Conservation (phyloP, 2,888 invertebrate genomes). For the Calameuta idolon region DNA sequence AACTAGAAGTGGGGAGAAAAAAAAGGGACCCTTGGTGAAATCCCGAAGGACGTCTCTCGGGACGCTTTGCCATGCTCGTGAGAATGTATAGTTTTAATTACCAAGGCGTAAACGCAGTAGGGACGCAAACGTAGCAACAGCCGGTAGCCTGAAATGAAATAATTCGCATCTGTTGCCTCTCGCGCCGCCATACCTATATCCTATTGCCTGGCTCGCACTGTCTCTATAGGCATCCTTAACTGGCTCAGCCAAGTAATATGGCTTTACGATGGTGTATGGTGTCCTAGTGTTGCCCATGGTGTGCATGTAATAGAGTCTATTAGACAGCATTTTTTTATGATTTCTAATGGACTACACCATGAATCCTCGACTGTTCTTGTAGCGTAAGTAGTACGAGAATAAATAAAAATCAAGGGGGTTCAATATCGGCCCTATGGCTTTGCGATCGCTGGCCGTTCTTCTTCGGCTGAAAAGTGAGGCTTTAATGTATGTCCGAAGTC, state of each 20-base stretch:
- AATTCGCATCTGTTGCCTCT: conserved; percentile 14
- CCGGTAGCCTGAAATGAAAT: conserved; percentile 10
- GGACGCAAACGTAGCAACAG: background rate
- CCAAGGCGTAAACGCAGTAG: background rate
- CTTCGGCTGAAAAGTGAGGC: background rate
- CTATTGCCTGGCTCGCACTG: background rate
- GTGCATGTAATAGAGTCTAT: background rate
- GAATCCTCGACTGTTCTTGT: background rate
- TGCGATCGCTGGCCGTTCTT: background rate
- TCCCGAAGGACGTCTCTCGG: background rate
- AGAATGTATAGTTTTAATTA: conserved; percentile 9
- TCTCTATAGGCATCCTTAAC: background rate
- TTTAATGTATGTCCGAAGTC: background rate
- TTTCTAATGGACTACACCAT: background rate
- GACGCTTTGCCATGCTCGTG: background rate
- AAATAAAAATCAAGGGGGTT: background rate
- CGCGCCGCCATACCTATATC: background rate
- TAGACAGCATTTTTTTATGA: background rate
- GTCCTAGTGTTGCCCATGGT: background rate
- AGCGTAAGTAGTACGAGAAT: background rate
- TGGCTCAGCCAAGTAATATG: background rate
- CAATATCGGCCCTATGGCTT: background rate
- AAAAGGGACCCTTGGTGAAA: background rate
- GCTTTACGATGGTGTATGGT: background rate
- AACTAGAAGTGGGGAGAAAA: background rate